Percentiles rank a stretch among this genome's conserved stretches.
Conservation (phyloP, 2,888 invertebrate genomes). For the Parnassius apollo region DNA sequence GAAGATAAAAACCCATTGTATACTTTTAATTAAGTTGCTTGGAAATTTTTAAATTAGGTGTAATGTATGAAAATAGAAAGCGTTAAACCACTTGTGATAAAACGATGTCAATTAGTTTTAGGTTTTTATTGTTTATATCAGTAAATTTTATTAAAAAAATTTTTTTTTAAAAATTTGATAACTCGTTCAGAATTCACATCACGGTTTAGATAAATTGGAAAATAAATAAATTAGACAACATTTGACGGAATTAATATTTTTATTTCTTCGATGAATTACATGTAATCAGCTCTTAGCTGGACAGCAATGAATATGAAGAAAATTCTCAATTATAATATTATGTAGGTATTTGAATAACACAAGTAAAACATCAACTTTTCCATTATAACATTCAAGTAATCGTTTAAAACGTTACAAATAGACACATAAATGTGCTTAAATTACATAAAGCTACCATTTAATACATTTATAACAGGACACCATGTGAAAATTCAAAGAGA, state of each 20-base stretch:
- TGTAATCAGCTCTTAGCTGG: constrained; percentile 63
- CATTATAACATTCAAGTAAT: constrained; percentile 35
- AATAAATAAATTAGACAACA: neutral
- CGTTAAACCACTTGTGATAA: neutral
- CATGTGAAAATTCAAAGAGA: constrained; percentile 13
- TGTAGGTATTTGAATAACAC: constrained; percentile 20
- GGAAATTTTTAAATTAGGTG: neutral
- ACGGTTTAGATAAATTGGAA: neutral
- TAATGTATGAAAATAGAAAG: neutral
- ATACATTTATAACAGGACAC: constrained; percentile 19
- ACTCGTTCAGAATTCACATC: no score
- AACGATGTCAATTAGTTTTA: no score
- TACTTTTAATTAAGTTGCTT: neutral
- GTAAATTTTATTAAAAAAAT: no score
- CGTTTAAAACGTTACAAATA: constrained; percentile 56
- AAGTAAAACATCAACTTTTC: constrained; percentile 31
- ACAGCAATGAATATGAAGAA: constrained; percentile 41
- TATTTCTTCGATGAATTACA: constrained; percentile 20
- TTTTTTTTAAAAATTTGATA: no score
- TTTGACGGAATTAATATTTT: constrained; percentile 19
- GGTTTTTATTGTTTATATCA: no score
- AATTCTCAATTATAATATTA: constrained; percentile 34
- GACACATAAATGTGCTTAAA: constrained; percentile 26
- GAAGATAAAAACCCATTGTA: no score
- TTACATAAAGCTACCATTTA: constrained; percentile 12